A percentile compares a stretch with the other conserved stretches of the same genome.
Evolutionary conservation across 2,797 vertebrate genomes (phyloP).

Genomic region (Spheniscus humboldti): DNA sequence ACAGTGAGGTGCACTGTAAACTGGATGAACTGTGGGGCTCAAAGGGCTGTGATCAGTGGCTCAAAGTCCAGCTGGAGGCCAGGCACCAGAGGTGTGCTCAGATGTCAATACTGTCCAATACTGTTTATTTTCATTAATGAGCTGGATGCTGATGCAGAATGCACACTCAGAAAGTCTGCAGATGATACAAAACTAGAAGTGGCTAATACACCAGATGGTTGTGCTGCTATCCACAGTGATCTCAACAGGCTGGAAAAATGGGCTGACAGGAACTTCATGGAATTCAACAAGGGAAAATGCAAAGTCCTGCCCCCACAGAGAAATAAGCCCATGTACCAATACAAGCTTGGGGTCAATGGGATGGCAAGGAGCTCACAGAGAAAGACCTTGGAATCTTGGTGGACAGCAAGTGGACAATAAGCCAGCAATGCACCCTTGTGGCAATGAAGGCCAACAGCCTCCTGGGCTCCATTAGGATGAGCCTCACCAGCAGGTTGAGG

Average conservation of each 20-base stretch:
- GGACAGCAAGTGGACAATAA: background rate
- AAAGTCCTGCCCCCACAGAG: background rate
- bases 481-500: background rate
- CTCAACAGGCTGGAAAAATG: background rate
- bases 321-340: background rate
- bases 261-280: background rate
- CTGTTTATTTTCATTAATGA: background rate
- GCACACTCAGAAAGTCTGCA: background rate
- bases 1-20: background rate
- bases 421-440: background rate
- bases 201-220: background rate
- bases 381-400: background rate
- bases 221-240: background rate
- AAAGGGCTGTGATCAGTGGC: background rate
- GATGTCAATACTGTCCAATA: background rate
- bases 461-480: background rate
- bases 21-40: background rate
- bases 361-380: background rate
- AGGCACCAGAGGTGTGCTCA: background rate
- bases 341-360: fast-evolving
- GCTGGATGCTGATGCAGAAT: background rate
- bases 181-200: background rate
- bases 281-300: background rate
- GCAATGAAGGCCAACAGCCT: background rate
- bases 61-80: background rate